Percentiles rank a stretch among this genome's conserved stretches.
These are phyloP conservation scores for Phalera bucephala DNA, from an alignment of 2,888 invertebrate species.

Conservation along the genomic window DNA sequence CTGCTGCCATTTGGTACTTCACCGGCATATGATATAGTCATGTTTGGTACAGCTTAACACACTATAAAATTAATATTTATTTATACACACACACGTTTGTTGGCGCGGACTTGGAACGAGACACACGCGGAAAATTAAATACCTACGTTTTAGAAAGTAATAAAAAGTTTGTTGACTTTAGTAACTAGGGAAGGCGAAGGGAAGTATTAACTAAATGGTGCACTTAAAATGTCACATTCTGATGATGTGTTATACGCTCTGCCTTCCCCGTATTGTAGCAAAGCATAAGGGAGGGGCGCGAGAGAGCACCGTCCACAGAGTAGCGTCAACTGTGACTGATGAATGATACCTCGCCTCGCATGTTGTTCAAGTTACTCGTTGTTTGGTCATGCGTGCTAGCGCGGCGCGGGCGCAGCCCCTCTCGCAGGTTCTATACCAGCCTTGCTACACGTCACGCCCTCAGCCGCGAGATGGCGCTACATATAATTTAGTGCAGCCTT, in stretches of 20 bases:
- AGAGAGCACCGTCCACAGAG: constrained; percentile 56
- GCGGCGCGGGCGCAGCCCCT: constrained; percentile 33
- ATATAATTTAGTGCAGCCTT: constrained; percentile 10
- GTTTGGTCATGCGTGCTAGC: constrained; percentile 49
- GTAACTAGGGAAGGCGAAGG: constrained; percentile 64
- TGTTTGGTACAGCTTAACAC: constrained; percentile 70
- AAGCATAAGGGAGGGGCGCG: constrained; percentile 52
- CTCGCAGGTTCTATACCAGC: constrained; percentile 34
- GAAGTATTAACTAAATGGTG: constrained; percentile 56
- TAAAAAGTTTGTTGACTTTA: constrained; percentile 66
- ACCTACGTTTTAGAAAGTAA: constrained; percentile 73
- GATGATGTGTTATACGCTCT: constrained; percentile 64
- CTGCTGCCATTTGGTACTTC: constrained; percentile 96
- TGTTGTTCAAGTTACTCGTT: constrained; percentile 51
- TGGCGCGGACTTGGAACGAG: constrained; percentile 67
- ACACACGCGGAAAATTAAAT: constrained; percentile 79
- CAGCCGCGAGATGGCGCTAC: constrained; percentile 34
- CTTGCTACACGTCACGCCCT: constrained; percentile 15
- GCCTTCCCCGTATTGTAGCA: constrained; percentile 56
- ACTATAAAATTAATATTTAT: constrained; percentile 72
- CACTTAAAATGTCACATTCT: constrained; percentile 77
- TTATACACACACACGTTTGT: constrained; percentile 76
- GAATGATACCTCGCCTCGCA: constrained; percentile 44
- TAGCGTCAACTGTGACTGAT: constrained; percentile 62
- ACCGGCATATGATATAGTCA: constrained; percentile 95